Base-by-base conservation (phyloP, 2,888 invertebrate genomes). In the Hoplodrina ambigua region DNA sequence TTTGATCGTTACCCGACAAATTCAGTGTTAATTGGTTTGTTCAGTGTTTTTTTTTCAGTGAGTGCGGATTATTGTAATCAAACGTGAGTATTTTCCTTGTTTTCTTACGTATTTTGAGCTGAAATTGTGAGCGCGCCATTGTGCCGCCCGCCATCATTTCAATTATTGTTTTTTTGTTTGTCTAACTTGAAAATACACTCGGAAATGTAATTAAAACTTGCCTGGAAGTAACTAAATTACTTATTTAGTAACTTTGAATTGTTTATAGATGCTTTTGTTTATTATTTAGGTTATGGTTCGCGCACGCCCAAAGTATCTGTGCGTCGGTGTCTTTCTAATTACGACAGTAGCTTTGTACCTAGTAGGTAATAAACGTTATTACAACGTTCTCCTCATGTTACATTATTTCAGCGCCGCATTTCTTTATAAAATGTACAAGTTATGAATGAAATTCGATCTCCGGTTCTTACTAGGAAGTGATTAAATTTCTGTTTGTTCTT, bases 121-220 rank as follows among this genome's bases (percentile, higher is more conserved):
- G 71, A 82, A 76, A 83, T 53, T 25, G 66, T 33, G 63, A 77
- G 75, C 92, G 91, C 93, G 93, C 94, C 93, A 93, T 93, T 91
- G 88, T 87, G 90, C 90, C 90, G 93, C 94, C 94, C 94, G 94
- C 94, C 94, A 94, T 94, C 90, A 89, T 86, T 88, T 88, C 81
- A 84, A 86, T 87, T 86, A 81, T 82, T 82, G 84, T 88, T 88
- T 88, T 88, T 86, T 84, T 82, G 69, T 76, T 74, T 78, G 67
- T 81, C 54, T 58, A 66, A 78, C 67, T 75, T 79, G 53, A 78
- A 53, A 66, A n/a, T 53, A 71, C 44, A 33, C 25, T 46, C 49
- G 6, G 2, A 52, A 57, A 33, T 62, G 20, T 30, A 46, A 44
- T 15, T 0, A 44, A 59, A 69, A 73, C 15, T 58, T 58, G 25